Percentiles rank a stretch among this genome's conserved stretches.
phyloP scores from a whole-genome alignment of 2,797 vertebrate species.

The Enoplosus armatus region DNA sequence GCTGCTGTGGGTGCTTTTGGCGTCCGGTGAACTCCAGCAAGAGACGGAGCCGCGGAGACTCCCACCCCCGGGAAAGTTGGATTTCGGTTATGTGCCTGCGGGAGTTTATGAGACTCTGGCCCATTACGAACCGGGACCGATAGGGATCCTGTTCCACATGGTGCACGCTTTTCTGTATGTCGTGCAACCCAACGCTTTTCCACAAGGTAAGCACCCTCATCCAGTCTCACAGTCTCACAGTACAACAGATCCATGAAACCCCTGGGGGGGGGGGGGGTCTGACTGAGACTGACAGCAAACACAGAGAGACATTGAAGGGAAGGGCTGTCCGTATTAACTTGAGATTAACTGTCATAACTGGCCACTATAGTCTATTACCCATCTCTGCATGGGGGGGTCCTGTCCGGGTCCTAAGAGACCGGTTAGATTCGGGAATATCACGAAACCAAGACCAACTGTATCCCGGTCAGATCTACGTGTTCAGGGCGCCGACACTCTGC shows the following conservation, averaged over 20 bases:
- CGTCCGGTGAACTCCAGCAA: constrained; percentile 80
- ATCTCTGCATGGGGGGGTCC: background rate
- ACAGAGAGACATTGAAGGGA: background rate
- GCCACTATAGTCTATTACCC: background rate
- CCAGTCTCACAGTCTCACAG: background rate
- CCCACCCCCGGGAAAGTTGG: constrained; percentile 83
- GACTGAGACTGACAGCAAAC: background rate
- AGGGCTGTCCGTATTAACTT: background rate
- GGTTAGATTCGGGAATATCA: background rate
- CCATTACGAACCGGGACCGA: constrained; percentile 87
- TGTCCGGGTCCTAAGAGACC: background rate
- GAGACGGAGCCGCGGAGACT: constrained; percentile 72
- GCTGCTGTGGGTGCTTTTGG: constrained; percentile 75
- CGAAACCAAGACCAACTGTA: background rate
- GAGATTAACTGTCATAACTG: no score
- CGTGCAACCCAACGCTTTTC: constrained; percentile 93
- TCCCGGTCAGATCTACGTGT: background rate
- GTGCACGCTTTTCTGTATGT: constrained; percentile 89
- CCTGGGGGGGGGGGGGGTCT: accelerated
- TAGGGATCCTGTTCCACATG: constrained; percentile 90
- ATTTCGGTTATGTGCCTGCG: constrained; percentile 91
- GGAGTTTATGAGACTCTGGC: constrained; percentile 91
- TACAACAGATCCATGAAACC: background rate
- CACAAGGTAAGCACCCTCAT: constrained; percentile 88
- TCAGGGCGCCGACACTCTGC: background rate